These are phyloP conservation scores for Calameuta pallipes DNA, from an alignment of 2,888 invertebrate species.

Conservation along the genomic window DNA sequence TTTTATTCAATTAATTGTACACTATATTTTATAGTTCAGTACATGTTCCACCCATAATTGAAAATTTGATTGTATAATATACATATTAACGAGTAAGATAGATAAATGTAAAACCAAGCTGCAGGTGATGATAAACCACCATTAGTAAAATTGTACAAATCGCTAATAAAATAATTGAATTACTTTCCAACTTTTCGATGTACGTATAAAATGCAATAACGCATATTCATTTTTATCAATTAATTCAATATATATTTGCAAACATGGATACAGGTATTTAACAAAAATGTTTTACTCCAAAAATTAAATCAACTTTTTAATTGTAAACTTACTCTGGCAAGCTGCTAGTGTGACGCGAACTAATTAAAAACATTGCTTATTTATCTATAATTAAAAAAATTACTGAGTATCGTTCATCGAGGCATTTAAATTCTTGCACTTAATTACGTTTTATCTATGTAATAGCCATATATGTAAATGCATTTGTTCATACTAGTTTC, in stretches of 20 bases:
- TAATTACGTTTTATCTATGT: background rate
- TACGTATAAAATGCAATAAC: background rate
- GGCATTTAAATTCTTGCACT: background rate
- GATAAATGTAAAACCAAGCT: background rate
- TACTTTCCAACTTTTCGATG: background rate
- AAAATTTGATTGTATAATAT: background rate
- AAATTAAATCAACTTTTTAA: background rate
- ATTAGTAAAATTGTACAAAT: background rate
- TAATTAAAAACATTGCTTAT: background rate
- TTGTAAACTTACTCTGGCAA: background rate
- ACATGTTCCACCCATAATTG: background rate
- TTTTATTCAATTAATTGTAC: background rate
- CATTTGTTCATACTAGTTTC: background rate
- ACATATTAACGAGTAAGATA: background rate
- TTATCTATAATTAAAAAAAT: background rate
- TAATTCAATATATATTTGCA: background rate
- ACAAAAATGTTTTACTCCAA: background rate
- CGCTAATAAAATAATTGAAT: background rate
- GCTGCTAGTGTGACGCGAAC: background rate
- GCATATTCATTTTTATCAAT: background rate
- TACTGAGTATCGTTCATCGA: background rate
- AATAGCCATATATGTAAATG: background rate
- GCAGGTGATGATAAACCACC: background rate
- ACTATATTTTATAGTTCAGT: background rate
- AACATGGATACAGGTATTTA: background rate